Base-by-base conservation (phyloP, 1,140 invertebrate species). In the Drosophila kepulauana region DNA sequence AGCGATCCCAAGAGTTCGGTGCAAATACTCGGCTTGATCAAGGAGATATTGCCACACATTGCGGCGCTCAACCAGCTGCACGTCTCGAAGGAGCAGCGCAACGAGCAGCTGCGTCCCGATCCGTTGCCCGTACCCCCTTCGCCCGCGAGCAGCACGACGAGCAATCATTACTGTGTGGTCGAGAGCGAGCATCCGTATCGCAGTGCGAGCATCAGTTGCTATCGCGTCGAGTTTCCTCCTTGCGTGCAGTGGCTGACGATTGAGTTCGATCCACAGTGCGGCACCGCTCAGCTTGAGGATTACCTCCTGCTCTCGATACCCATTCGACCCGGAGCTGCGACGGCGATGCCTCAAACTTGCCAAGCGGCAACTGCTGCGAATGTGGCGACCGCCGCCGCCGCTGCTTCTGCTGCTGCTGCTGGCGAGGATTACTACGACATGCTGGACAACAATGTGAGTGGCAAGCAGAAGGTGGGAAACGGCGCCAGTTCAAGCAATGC, bases 161-260 rank as follows among this genome's bases (percentile, higher is more conserved):
- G 96, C 73, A 95, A 96, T 81, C 97, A 98, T 93, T 98, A 98
- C 91, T 96, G 97, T 7, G 96, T 98, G 94, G 95, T 99, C 6
- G 98, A 99, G 93, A 99, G 98, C 92, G 97, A 98, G 38, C 99
- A 99, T 94, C 99, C 98, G 0, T 99, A 99, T 93, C 98, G 98
- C 93, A 96, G 97, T 43, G 96, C 98, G 3, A 95, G 96, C 54
- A 96, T 99, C 10, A 96, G 95, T 41, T 97, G 97, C 93, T 98
- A 98, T 75, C 96, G 97, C 93, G 97, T 99, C 1, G 94, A 95
- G 48, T 99, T 99, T 93, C 98, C 98, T 0, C 93, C 96, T 8
- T 94, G 94, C 71, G 97, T 99, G 0, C 96, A 97, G 75, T 99
- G 98, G 97, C 94, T 99, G 84, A 96, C 96, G 1, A 92, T 99